Conservation (phyloP, 2,888 invertebrate species). For the Congeria kusceri region DNA sequence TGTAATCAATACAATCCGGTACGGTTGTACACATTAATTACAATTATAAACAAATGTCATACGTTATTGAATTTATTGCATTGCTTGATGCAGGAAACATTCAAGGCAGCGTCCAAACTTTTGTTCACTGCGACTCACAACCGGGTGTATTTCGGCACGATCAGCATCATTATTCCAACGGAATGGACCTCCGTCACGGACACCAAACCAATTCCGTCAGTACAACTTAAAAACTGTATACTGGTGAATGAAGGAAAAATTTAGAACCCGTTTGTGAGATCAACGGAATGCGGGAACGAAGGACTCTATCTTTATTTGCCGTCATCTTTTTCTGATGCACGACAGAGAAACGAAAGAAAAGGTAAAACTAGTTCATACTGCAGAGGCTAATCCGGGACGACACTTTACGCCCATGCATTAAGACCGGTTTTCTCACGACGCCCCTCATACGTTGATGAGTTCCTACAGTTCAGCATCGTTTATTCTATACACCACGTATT, state of each 20-base stretch:
- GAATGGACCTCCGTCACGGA: constrained; percentile 86
- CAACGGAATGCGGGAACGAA: constrained; percentile 19
- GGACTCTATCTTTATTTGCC: constrained; percentile 27
- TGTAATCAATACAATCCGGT: no score
- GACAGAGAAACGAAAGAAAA: background rate
- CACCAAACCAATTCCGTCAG: background rate
- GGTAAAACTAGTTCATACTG: no score
- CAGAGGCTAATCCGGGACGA: no score
- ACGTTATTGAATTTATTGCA: no score
- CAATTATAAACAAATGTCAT: no score
- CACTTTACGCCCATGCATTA: no score
- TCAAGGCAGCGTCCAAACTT: constrained; percentile 87
- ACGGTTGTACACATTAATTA: no score
- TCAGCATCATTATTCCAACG: constrained; percentile 88
- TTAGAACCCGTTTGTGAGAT: background rate
- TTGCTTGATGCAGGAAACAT: constrained; percentile 87
- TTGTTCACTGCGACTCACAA: constrained; percentile 88
- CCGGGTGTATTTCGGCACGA: constrained; percentile 86
- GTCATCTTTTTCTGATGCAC: constrained; percentile 1
- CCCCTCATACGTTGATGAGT: no score
- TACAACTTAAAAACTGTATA: background rate
- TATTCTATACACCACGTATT: no score
- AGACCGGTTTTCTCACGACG: no score
- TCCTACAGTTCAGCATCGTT: no score
- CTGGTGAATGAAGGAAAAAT: background rate